A percentile compares a stretch with the other conserved stretches of the same genome.
phyloP scores from a whole-genome alignment of 2,113 vertebrate genomes.

The Vombatus ursinus region DNA sequence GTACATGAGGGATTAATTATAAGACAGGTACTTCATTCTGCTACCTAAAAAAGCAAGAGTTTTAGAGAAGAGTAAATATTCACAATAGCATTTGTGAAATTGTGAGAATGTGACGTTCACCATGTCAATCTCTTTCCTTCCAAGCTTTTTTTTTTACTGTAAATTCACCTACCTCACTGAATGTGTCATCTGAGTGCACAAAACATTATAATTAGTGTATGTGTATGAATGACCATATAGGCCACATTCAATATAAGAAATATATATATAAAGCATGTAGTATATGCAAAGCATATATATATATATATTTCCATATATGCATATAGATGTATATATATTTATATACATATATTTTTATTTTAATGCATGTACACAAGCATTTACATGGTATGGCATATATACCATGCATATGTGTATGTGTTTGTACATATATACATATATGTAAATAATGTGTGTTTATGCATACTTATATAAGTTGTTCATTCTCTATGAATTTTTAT shows the following conservation, averaged over 20 bases:
- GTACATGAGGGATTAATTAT: constrained; percentile 85
- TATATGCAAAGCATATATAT: too few species aligned
- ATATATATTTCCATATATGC: too few species aligned
- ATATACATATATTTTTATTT: too few species aligned
- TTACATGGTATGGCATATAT: neutral
- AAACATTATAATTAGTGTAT: neutral
- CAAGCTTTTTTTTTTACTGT: neutral
- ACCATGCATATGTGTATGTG: neutral
- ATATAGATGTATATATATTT: too few species aligned
- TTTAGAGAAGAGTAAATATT: constrained; percentile 75
- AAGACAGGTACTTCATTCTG: constrained; percentile 82
- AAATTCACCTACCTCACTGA: neutral
- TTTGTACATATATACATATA: too few species aligned
- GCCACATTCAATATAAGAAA: neutral
- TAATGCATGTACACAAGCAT: neutral
- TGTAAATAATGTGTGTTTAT: neutral
- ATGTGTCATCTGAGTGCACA: neutral
- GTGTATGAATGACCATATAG: neutral
- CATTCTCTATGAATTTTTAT: neutral
- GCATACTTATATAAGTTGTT: neutral
- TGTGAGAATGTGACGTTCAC: neutral
- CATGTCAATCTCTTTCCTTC: neutral
- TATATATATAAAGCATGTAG: neutral
- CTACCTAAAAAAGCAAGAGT: constrained; percentile 82
- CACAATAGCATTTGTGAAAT: constrained; percentile 57